These are phyloP conservation scores for Endomychus coccineus DNA, from an alignment of 2,888 invertebrate species.

Conservation along the genomic window DNA sequence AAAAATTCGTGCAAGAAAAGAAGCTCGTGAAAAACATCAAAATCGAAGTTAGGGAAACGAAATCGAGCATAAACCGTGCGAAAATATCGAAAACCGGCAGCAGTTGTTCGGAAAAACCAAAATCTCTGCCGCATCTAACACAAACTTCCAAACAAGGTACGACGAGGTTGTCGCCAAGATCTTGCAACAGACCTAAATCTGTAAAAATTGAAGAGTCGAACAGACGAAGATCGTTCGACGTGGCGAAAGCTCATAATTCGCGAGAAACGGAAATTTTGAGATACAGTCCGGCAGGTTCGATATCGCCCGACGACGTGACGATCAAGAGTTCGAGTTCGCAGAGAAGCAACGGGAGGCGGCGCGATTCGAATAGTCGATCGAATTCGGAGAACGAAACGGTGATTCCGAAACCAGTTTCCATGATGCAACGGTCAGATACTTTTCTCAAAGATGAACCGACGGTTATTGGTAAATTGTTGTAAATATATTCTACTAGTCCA, in stretches of 20 bases:
- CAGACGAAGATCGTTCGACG: slow-evolving; percentile 1
- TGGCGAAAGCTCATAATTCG: not conserved
- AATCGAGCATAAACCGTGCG: slow-evolving; percentile 4
- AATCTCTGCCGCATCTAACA: too few species aligned
- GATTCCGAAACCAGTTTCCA: slow-evolving; percentile 18
- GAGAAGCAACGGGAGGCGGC: slow-evolving; percentile 3
- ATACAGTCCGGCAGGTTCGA: slow-evolving; percentile 5
- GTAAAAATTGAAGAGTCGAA: not conserved
- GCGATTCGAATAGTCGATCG: slow-evolving; percentile 5
- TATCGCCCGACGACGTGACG: slow-evolving; percentile 2
- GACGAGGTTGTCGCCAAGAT: slow-evolving; percentile 4
- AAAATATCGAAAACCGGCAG: slow-evolving; percentile 5
- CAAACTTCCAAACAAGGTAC: slow-evolving; percentile 6
- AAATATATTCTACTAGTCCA: slow-evolving; percentile 23
- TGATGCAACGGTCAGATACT: slow-evolving; percentile 60
- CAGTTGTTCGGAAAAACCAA: too few species aligned
- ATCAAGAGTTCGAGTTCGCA: slow-evolving; percentile 3
- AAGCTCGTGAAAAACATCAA: not conserved
- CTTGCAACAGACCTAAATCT: not conserved
- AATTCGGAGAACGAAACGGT: slow-evolving; percentile 8
- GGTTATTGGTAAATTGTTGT: slow-evolving; percentile 46
- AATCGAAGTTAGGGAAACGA: slow-evolving; percentile 11
- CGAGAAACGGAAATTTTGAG: slow-evolving; percentile 5
- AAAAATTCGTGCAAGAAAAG: not conserved
- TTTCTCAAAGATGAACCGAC: slow-evolving; percentile 71